Percentiles rank a stretch among this genome's conserved stretches.
phyloP scores from a whole-genome alignment of 1,140 invertebrate genomes.

The Drosophila sp. region DNA sequence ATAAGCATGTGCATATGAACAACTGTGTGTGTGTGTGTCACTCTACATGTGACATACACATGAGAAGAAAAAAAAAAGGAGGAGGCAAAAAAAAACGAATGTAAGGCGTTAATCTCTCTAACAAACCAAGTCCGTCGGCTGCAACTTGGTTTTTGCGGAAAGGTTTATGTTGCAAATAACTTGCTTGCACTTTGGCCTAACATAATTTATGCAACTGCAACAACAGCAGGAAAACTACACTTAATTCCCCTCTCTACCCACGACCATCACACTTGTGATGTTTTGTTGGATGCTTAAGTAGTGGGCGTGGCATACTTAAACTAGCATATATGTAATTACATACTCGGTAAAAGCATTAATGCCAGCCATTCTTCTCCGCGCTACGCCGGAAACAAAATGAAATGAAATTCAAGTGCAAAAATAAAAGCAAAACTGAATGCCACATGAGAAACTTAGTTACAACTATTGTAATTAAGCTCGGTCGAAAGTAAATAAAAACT shows the following conservation, averaged over 20 bases:
- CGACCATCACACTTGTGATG: not conserved
- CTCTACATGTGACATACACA: conserved; percentile 64
- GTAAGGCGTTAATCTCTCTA: conserved; percentile 74
- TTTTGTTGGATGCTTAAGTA: conserved; percentile 14
- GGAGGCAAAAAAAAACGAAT: too few species aligned
- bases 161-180: conserved; percentile 69
- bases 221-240: conserved; percentile 23
- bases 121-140: conserved; percentile 67
- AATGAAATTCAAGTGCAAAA: conserved; percentile 55
- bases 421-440: conserved; percentile 9
- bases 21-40: conserved; percentile 11
- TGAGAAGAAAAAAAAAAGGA: conserved; percentile 65
- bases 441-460: not conserved
- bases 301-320: conserved; percentile 26
- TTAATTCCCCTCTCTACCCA: not conserved
- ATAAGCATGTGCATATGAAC: conserved; percentile 42
- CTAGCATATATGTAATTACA: conserved; percentile 72
- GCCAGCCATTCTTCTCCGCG: conserved; percentile 52
- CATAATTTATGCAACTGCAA: conserved; percentile 76
- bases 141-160: conserved; percentile 30
- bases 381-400: conserved; percentile 38
- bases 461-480: not conserved
- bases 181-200: conserved; percentile 75
- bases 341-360: conserved; percentile 49
- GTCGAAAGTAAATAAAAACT: not conserved